Conservation (phyloP, 2,113 vertebrate genomes). For the Pangasianodon gigas region DNA sequence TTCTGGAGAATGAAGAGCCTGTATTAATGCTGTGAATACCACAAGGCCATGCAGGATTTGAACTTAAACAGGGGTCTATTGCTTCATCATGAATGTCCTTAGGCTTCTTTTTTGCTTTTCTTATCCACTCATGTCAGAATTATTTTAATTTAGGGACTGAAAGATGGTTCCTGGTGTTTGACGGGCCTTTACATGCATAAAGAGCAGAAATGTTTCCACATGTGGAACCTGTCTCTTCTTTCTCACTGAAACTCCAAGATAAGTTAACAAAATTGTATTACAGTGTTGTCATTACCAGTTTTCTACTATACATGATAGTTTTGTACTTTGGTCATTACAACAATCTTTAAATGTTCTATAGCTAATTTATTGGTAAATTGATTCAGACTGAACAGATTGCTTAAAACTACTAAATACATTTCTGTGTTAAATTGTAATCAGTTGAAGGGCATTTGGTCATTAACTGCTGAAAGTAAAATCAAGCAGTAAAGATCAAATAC, state of each 20-base stretch:
- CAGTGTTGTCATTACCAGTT: not conserved
- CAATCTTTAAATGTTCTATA: not conserved
- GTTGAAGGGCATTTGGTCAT: not conserved
- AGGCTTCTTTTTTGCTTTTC: conserved; percentile 1
- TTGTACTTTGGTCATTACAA: not conserved
- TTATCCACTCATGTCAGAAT: not conserved
- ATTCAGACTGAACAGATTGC: not conserved
- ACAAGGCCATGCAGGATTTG: not conserved
- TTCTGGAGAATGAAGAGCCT: not conserved
- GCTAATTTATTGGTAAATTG: not conserved
- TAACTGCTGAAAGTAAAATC: not conserved
- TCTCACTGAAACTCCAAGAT: not conserved
- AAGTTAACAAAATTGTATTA: not conserved
- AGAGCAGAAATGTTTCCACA: conserved; percentile 47
- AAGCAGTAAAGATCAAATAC: not conserved
- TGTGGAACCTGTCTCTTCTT: conserved; percentile 31
- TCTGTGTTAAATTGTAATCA: not conserved
- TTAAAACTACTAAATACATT: not conserved
- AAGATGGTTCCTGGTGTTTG: conserved; percentile 21
- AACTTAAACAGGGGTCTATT: not conserved
- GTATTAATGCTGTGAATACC: not conserved
- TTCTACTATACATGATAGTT: not conserved
- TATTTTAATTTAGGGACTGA: not conserved
- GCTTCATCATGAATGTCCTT: conserved; percentile 17
- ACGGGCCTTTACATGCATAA: conserved; percentile 47